Conservation (phyloP, 2,888 invertebrate species). For the Seira sanloemensis region DNA sequence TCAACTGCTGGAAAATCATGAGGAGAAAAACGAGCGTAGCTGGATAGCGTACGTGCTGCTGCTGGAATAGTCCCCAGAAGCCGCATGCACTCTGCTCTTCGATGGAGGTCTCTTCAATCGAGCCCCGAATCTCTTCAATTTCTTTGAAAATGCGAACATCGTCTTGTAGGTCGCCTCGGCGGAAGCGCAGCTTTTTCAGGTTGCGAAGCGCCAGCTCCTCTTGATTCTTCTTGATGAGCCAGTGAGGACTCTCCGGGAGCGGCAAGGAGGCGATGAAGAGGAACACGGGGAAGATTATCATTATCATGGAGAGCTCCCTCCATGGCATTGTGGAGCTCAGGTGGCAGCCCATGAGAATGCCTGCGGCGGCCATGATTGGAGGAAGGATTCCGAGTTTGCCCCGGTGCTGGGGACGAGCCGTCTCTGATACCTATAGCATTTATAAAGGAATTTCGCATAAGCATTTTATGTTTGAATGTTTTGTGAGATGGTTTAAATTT, state of each 20-base stretch:
- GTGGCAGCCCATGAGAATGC: conserved; percentile 81
- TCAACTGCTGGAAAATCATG: conserved; percentile 79
- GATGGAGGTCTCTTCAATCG: conserved; percentile 30
- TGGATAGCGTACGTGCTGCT: conserved; percentile 51
- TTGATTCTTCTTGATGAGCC: conserved; percentile 77
- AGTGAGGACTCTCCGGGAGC: conserved; percentile 82
- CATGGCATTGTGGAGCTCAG: conserved; percentile 80
- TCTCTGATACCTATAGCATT: conserved; percentile 78
- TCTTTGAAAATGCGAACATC: conserved; percentile 52
- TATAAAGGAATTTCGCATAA: too few species aligned
- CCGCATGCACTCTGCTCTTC: background rate
- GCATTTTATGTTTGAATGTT: too few species aligned
- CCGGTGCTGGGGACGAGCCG: conserved; percentile 81
- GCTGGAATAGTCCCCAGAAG: conserved; percentile 23
- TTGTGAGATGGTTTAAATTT: too few species aligned
- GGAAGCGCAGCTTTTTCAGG: conserved; percentile 78
- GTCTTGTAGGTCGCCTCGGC: conserved; percentile 72
- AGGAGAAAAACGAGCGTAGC: conserved; percentile 58
- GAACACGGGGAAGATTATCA: conserved; percentile 77
- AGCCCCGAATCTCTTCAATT: conserved; percentile 54
- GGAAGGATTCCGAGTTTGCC: conserved; percentile 82
- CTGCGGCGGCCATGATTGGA: conserved; percentile 81
- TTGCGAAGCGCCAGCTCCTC: conserved; percentile 77
- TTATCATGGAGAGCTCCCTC: conserved; percentile 80
- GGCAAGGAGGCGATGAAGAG: conserved; percentile 78